These are phyloP conservation scores for Eucera pruinosa DNA, from an alignment of 2,888 invertebrate species.

Conservation along the genomic window DNA sequence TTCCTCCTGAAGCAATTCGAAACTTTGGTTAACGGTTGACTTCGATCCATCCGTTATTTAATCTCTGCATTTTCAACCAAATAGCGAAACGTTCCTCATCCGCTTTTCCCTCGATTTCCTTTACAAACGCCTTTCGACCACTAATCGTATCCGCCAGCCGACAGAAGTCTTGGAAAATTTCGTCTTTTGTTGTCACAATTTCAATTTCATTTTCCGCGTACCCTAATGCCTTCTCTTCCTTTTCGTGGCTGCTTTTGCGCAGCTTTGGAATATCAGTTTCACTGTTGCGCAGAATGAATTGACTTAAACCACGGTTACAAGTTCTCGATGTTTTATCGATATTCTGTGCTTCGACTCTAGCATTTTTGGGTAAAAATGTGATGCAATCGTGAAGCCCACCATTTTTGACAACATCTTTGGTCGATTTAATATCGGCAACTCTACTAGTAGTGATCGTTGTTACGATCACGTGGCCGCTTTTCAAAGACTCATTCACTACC, in stretches of 20 bases:
- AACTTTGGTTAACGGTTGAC: neutral
- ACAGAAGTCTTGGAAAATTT: neutral
- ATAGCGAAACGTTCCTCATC: neutral
- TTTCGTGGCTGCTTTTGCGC: neutral
- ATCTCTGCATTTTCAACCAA: neutral
- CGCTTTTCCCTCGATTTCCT: neutral
- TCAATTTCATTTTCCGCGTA: neutral
- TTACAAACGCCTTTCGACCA: neutral
- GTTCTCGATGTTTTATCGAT: slow-evolving; percentile 11
- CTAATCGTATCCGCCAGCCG: neutral
- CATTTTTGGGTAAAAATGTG: slow-evolving; percentile 4
- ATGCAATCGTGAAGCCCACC: slow-evolving; percentile 11
- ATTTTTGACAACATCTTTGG: neutral
- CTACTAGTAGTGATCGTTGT: no score
- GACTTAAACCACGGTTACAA: slow-evolving; percentile 3
- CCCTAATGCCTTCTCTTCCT: neutral
- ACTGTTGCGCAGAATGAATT: slow-evolving; percentile 1
- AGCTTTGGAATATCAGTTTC: neutral
- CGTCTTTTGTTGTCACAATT: neutral
- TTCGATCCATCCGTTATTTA: neutral
- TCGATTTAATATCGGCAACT: slow-evolving; percentile 3
- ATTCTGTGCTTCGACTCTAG: slow-evolving; percentile 9
- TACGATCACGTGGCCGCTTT: no score
- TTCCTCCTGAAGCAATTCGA: neutral
- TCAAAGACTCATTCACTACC: neutral